Evolutionary conservation across 2,888 invertebrate species (phyloP).

Genomic region (Leptopilina drosophilae): DNA sequence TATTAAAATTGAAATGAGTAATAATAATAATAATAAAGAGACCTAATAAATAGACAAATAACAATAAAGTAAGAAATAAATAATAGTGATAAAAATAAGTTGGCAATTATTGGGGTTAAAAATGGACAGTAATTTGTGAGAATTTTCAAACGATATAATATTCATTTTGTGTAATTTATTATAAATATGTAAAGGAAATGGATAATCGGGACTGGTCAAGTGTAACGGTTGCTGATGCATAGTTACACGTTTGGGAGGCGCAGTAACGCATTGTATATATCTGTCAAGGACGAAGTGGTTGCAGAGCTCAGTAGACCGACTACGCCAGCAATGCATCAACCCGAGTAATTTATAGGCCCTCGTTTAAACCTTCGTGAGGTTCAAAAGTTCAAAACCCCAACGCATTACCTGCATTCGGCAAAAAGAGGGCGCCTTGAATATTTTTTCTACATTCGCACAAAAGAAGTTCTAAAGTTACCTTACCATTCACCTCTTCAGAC

Average conservation of each 20-base stretch:
- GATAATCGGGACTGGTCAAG: conserved; percentile 45
- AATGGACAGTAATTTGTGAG: too few species aligned
- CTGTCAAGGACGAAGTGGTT: conserved; percentile 62
- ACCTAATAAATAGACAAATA: too few species aligned
- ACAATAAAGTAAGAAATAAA: too few species aligned
- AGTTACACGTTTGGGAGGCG: conserved; percentile 51
- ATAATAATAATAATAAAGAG: too few species aligned
- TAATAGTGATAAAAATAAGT: too few species aligned
- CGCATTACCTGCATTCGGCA: background rate
- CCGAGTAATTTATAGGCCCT: conserved; percentile 70
- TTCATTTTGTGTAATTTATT: too few species aligned
- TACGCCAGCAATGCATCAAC: conserved; percentile 70
- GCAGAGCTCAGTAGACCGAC: conserved; percentile 65
- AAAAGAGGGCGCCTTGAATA: background rate
- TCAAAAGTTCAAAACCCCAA: conserved; percentile 65
- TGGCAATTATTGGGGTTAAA: too few species aligned
- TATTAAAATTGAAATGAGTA: too few species aligned
- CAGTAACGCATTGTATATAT: conserved; percentile 52
- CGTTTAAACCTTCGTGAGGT: conserved; percentile 69
- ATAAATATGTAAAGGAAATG: background rate
- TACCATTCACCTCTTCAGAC: too few species aligned
- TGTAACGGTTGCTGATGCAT: conserved; percentile 47
- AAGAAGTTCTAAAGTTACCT: too few species aligned
- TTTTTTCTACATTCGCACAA: background rate
- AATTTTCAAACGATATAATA: too few species aligned